Evolutionary conservation across 2,888 invertebrate species (phyloP).

Genomic region (Cosmopolites sordidus): DNA sequence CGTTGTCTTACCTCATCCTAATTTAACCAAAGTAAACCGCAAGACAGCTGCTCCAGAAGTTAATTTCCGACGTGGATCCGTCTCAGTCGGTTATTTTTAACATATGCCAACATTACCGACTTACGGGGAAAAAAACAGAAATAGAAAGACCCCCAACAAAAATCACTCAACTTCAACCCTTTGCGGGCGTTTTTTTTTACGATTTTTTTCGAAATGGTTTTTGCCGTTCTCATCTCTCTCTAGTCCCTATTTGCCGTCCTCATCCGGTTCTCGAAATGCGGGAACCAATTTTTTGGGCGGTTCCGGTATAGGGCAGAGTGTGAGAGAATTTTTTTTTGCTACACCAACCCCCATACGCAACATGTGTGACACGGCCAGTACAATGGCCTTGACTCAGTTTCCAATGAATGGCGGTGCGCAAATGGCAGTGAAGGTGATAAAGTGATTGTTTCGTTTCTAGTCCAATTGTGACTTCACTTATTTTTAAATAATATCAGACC

Average conservation of each 20-base stretch:
- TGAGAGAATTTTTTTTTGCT: background rate
- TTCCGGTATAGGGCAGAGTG: background rate
- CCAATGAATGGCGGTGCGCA: no score
- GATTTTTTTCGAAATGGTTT: background rate
- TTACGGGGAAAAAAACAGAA: background rate
- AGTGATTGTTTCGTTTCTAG: no score
- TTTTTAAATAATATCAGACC: no score
- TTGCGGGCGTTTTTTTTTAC: slow-evolving; percentile 1
- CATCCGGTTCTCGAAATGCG: background rate
- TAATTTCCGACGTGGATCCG: slow-evolving; percentile 14
- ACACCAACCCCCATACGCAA: background rate
- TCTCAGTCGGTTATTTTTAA: slow-evolving; percentile 10
- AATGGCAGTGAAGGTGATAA: no score
- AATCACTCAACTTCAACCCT: background rate
- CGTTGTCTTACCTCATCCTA: slow-evolving; percentile 12
- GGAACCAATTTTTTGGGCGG: background rate
- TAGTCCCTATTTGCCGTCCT: background rate
- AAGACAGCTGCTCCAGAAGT: slow-evolving; percentile 15
- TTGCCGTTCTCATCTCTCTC: no score
- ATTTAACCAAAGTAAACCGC: slow-evolving; percentile 15
- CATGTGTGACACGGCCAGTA: background rate
- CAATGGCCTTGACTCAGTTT: background rate
- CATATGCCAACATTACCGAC: slow-evolving; percentile 8
- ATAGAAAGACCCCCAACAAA: background rate
- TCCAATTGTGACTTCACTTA: no score